Evolutionary conservation across 2,113 vertebrate species (phyloP).

Genomic region (Osmerus eperlanus): DNA sequence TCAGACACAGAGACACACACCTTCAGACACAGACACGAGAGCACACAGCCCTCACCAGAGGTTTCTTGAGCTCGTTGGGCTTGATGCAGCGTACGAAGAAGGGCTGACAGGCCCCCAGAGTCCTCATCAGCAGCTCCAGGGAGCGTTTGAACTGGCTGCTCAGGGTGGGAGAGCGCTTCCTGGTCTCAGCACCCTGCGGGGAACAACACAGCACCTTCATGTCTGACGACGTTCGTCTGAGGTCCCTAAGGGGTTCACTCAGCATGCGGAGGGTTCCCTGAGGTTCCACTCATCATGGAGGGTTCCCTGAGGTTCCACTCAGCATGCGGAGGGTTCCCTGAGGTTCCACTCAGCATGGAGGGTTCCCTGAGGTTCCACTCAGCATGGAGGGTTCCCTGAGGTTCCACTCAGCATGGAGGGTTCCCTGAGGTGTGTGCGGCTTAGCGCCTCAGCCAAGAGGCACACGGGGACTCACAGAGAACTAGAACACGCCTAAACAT

Average conservation of each 20-base stretch:
- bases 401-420: no score
- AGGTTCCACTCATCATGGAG: no score
- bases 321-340: no score
- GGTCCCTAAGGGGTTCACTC: no score
- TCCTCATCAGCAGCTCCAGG: conserved; percentile 96
- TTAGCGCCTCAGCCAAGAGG: neutral
- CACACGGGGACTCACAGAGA: neutral
- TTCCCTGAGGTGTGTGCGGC: no score
- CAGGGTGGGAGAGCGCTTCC: conserved; percentile 96
- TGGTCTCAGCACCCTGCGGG: conserved; percentile 95
- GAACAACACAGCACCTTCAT: conserved; percentile 41
- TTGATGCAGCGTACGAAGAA: conserved; percentile 98
- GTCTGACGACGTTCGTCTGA: conserved; percentile 4
- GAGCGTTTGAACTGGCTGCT: conserved; percentile 99
- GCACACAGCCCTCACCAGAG: conserved; percentile 83
- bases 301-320: no score
- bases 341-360: no score
- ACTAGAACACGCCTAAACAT: conserved; percentile 9
- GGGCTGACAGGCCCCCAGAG: conserved; percentile 91
- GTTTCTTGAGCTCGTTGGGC: conserved; percentile 95
- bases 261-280: no score
- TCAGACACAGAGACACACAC: neutral
- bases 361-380: no score
- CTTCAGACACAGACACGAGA: neutral
- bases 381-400: no score